Conservation (phyloP, 2,888 invertebrate species). For the Julus scandinavius region DNA sequence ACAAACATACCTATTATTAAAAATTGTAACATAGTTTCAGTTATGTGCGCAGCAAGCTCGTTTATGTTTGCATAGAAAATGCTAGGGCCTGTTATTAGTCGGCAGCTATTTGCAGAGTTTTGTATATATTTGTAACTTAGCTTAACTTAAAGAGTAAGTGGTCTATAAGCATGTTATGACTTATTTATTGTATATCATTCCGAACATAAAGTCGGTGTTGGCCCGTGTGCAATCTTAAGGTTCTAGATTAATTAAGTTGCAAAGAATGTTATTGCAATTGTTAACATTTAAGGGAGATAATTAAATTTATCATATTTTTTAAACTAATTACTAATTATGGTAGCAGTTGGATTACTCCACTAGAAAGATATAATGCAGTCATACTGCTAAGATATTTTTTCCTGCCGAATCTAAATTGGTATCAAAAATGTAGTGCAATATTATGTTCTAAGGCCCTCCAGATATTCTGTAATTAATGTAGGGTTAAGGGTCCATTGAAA, state of each 20-base stretch:
- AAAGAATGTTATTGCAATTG: slow-evolving; percentile 7
- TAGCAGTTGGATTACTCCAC: background rate
- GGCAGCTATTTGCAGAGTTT: background rate
- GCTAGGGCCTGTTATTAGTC: background rate
- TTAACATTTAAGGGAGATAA: background rate
- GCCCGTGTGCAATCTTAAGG: background rate
- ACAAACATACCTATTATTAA: background rate
- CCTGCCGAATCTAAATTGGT: too few species aligned
- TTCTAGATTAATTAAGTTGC: background rate
- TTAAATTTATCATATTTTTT: background rate
- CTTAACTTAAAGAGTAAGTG: background rate
- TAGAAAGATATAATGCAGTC: background rate
- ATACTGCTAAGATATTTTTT: background rate
- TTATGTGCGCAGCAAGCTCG: background rate
- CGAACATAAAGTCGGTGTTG: background rate
- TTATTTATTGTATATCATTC: slow-evolving; percentile 35
- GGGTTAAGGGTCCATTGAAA: background rate
- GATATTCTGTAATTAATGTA: background rate
- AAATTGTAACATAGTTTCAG: background rate
- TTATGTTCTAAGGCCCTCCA: background rate
- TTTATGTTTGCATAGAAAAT: background rate
- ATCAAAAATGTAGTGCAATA: background rate
- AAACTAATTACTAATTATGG: background rate
- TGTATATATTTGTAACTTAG: slow-evolving; percentile 31
- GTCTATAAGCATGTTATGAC: background rate